phyloP scores from a whole-genome alignment of 2,888 invertebrate species.

The Chaetogeoica ovagalla region DNA sequence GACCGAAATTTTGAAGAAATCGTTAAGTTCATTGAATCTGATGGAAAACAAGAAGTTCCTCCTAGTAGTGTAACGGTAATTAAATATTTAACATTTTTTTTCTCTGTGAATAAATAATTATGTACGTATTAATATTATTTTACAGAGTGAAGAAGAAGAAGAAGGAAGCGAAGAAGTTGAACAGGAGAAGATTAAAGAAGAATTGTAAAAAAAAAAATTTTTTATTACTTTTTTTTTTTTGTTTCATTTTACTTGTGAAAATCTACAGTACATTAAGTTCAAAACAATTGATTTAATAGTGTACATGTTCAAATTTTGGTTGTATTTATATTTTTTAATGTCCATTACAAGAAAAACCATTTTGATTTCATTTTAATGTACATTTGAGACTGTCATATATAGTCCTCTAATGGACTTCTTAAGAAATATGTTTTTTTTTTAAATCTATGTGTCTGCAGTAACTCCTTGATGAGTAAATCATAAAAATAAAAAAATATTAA shows the following conservation, averaged over 20 bases:
- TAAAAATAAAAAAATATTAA: background rate
- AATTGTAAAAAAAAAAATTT: slow-evolving; percentile 40
- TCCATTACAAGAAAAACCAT: background rate
- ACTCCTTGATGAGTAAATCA: slow-evolving; percentile 10
- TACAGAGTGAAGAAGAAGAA: slow-evolving; percentile 28
- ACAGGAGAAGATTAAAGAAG: slow-evolving; percentile 46
- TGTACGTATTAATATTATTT: background rate
- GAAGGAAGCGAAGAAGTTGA: slow-evolving; percentile 12
- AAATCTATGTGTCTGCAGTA: slow-evolving; percentile 20
- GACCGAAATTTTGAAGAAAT: slow-evolving; percentile 93
- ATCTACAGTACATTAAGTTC: slow-evolving; percentile 3
- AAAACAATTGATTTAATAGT: background rate
- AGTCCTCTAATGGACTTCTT: slow-evolving; percentile 17
- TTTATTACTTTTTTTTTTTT: slow-evolving; percentile 12
- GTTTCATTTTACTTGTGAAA: slow-evolving; percentile 16
- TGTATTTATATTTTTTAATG: slow-evolving; percentile 20
- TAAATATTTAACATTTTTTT: no score
- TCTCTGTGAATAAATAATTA: no score
- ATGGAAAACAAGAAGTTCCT: slow-evolving; percentile 77
- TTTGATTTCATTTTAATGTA: slow-evolving; percentile 24
- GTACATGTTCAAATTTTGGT: slow-evolving; percentile 22
- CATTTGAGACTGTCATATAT: slow-evolving; percentile 45
- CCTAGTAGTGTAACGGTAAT: slow-evolving; percentile 61
- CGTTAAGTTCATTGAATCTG: slow-evolving; percentile 89
- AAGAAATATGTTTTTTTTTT: slow-evolving; percentile 41